Percentiles rank a stretch among this genome's conserved stretches.
Evolutionary conservation across 1,140 invertebrate species (phyloP).

Genomic region (Conopomorpha cramerella): DNA sequence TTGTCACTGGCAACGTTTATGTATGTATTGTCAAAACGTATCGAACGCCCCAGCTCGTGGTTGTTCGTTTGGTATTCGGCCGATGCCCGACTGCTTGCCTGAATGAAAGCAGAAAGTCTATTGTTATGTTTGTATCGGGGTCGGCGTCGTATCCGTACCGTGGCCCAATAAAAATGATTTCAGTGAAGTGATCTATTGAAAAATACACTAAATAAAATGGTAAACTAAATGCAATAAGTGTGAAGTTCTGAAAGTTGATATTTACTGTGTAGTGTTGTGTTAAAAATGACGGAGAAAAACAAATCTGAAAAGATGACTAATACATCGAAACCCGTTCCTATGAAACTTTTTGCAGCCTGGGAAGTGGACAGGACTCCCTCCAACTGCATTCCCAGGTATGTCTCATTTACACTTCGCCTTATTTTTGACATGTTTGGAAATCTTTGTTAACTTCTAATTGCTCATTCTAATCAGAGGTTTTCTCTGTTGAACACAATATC

Average conservation of each 20-base stretch:
- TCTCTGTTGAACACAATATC: too few relatives aligned
- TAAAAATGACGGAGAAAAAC: slow-evolving; percentile 60
- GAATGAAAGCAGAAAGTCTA: slow-evolving; percentile 24
- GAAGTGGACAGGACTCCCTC: slow-evolving; percentile 95
- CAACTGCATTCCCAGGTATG: slow-evolving; percentile 94
- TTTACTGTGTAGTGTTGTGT: slow-evolving; percentile 33
- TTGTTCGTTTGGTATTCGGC: too few relatives aligned
- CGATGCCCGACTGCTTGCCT: slow-evolving; percentile 15
- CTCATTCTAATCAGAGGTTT: too few relatives aligned
- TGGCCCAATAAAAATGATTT: slow-evolving; percentile 30
- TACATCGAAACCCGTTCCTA: slow-evolving; percentile 84
- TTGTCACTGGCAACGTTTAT: too few relatives aligned
- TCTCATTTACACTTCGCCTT: too few relatives aligned
- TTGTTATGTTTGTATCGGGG: slow-evolving; percentile 26
- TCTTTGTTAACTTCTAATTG: too few relatives aligned
- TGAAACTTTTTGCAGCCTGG: slow-evolving; percentile 97
- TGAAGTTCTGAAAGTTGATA: slow-evolving; percentile 34
- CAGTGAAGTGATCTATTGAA: slow-evolving; percentile 37
- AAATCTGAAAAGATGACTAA: slow-evolving; percentile 62
- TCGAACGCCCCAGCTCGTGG: slow-evolving; percentile 33
- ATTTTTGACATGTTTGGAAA: too few relatives aligned
- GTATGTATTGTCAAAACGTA: too few relatives aligned
- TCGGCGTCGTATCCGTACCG: slow-evolving; percentile 17
- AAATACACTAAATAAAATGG: slow-evolving; percentile 51
- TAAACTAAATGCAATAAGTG: slow-evolving; percentile 22